phyloP scores from a whole-genome alignment of 2,113 vertebrate genomes.

The Gobio gobio region DNA sequence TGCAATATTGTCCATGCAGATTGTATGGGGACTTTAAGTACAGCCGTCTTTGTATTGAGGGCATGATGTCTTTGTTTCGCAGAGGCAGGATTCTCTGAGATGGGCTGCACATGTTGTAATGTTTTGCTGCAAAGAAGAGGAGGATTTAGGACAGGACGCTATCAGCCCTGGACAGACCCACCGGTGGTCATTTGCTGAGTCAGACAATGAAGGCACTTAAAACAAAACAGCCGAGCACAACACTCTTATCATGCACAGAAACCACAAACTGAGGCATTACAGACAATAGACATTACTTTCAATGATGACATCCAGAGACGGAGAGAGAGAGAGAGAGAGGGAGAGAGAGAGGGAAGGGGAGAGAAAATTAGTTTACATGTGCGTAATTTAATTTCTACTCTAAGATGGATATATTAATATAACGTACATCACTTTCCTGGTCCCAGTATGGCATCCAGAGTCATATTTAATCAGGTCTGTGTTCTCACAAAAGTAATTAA shows the following conservation, averaged over 20 bases:
- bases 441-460: neutral
- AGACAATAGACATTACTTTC: slow-evolving; percentile 40
- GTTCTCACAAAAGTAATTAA: slow-evolving; percentile 4
- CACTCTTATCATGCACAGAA: slow-evolving; percentile 46
- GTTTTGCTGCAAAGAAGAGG: slow-evolving; percentile 15
- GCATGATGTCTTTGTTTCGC: slow-evolving; percentile 36
- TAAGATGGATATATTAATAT: slow-evolving; percentile 19
- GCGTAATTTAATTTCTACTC: neutral
- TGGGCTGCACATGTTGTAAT: slow-evolving; percentile 15
- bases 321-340: neutral
- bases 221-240: slow-evolving; percentile 44
- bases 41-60: slow-evolving; percentile 29
- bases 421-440: neutral
- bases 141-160: slow-evolving; percentile 35
- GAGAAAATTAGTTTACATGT: slow-evolving; percentile 14
- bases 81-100: slow-evolving; percentile 1
- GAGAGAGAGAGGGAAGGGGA: neutral
- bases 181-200: slow-evolving; percentile 48
- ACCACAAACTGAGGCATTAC: slow-evolving; percentile 18
- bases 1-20: too few species aligned
- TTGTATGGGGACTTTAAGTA: too few species aligned
- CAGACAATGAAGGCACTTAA: slow-evolving; percentile 36
- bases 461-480: neutral
- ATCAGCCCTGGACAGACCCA: slow-evolving; percentile 56
- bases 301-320: slow-evolving; percentile 8